These are phyloP conservation scores for Lamellibrachia satsuma DNA, from an alignment of 2,888 invertebrate species.

Conservation along the genomic window DNA sequence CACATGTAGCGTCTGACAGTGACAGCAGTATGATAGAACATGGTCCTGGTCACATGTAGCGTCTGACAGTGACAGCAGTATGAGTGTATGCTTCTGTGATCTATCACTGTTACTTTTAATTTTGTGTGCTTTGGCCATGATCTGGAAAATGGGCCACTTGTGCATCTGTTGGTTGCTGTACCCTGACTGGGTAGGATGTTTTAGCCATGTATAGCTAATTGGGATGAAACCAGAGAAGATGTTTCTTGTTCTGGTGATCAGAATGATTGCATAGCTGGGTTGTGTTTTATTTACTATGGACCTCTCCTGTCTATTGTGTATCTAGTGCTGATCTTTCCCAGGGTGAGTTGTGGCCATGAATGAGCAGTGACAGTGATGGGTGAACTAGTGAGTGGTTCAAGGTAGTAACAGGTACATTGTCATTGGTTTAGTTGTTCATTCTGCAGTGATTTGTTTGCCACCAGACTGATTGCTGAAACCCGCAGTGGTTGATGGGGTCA, in stretches of 20 bases:
- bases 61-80: too few relatives aligned
- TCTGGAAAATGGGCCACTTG: not conserved
- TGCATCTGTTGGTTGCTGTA: not conserved
- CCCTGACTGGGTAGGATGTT: not conserved
- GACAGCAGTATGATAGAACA: too few relatives aligned
- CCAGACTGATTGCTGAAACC: not conserved
- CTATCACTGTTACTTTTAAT: not conserved
- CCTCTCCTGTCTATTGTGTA: not conserved
- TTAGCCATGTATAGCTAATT: not conserved
- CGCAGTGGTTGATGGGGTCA: too few relatives aligned
- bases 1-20: too few relatives aligned
- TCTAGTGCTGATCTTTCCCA: not conserved
- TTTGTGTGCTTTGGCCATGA: not conserved
- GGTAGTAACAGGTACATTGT: too few relatives aligned
- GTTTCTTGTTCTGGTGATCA: constrained; percentile 10
- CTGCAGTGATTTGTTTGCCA: not conserved
- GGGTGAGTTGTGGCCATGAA: not conserved
- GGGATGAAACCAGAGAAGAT: not conserved
- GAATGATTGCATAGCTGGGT: not conserved
- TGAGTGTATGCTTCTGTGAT: not conserved
- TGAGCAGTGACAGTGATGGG: not conserved
- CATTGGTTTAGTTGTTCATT: not conserved
- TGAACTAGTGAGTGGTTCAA: not conserved
- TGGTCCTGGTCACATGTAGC: too few relatives aligned
- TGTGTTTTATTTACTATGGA: not conserved